These are phyloP conservation scores for Clinocottus analis DNA, from an alignment of 2,113 vertebrate species.

Conservation along the genomic window DNA sequence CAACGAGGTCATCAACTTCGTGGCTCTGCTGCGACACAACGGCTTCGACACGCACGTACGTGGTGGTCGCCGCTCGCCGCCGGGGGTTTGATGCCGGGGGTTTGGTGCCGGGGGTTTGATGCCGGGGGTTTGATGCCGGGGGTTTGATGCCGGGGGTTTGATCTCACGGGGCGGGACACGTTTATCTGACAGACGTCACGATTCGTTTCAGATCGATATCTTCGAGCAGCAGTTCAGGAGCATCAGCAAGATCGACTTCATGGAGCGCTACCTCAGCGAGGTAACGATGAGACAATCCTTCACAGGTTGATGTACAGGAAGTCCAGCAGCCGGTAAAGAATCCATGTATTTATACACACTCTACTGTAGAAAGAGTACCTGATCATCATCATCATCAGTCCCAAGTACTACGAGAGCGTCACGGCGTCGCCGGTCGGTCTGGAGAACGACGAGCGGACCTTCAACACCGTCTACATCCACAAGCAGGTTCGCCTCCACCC, in stretches of 20 bases:
- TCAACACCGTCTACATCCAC: conserved; percentile 87
- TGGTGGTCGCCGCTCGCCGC: conserved; percentile 12
- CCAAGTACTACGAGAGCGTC: conserved; percentile 85
- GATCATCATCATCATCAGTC: conserved; percentile 88
- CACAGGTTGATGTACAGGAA: too few species aligned
- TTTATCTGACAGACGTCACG: neutral
- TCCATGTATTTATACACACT: too few species aligned
- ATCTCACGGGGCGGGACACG: too few species aligned
- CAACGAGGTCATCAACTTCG: conserved; percentile 86
- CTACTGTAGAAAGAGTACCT: conserved; percentile 83
- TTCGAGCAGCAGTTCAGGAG: conserved; percentile 86
- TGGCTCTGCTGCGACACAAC: conserved; percentile 83
- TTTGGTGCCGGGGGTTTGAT: neutral
- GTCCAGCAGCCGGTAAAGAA: too few species aligned
- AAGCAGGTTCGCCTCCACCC: conserved; percentile 66
- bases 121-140: neutral
- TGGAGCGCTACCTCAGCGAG: conserved; percentile 86
- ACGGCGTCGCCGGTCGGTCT: conserved; percentile 66
- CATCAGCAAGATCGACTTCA: conserved; percentile 88
- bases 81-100: too few species aligned
- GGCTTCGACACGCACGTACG: conserved; percentile 85
- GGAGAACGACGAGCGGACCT: conserved; percentile 83
- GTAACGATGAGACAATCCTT: conserved; percentile 42
- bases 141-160: neutral
- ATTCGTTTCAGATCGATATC: conserved; percentile 81